phyloP scores from a whole-genome alignment of 2,797 vertebrate genomes.

The Chaetodon trifasciatus region DNA sequence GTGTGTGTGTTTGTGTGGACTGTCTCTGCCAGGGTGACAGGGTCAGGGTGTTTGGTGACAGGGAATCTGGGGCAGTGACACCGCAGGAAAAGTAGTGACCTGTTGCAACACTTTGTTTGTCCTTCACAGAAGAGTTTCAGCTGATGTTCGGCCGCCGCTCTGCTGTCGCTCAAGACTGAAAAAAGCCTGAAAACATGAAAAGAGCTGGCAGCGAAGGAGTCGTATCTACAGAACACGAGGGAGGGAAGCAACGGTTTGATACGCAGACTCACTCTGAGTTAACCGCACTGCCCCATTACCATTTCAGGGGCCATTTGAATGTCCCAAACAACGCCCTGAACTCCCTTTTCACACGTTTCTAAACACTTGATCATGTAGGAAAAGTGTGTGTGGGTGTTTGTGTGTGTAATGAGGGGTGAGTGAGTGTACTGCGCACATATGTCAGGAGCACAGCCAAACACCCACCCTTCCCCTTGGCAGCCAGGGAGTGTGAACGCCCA shows the following conservation, averaged over 20 bases:
- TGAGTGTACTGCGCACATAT: conserved; percentile 63
- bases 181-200: conserved; percentile 27
- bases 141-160: background rate
- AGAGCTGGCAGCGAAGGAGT: background rate
- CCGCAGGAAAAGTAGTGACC: conserved; percentile 60
- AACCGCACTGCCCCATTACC: conserved; percentile 16
- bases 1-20: conserved; percentile 43
- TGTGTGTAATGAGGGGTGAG: conserved; percentile 53
- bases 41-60: conserved; percentile 82
- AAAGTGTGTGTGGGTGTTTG: conserved; percentile 45
- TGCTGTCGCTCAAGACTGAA: conserved; percentile 14
- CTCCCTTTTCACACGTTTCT: conserved; percentile 29
- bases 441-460: conserved; percentile 72
- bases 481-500: conserved; percentile 75
- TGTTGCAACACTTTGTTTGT: conserved; percentile 57
- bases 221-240: background rate
- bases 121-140: conserved; percentile 57
- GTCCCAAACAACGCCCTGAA: conserved; percentile 54
- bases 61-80: conserved; percentile 72
- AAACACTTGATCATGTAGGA: conserved; percentile 30
- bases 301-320: conserved; percentile 57
- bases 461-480: conserved; percentile 75
- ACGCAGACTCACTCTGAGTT: background rate
- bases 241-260: conserved; percentile 5
- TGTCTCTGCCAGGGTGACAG: conserved; percentile 65